These are phyloP conservation scores for Podarcis lilfordi DNA, from an alignment of 2,797 vertebrate genomes.

Conservation along the genomic window DNA sequence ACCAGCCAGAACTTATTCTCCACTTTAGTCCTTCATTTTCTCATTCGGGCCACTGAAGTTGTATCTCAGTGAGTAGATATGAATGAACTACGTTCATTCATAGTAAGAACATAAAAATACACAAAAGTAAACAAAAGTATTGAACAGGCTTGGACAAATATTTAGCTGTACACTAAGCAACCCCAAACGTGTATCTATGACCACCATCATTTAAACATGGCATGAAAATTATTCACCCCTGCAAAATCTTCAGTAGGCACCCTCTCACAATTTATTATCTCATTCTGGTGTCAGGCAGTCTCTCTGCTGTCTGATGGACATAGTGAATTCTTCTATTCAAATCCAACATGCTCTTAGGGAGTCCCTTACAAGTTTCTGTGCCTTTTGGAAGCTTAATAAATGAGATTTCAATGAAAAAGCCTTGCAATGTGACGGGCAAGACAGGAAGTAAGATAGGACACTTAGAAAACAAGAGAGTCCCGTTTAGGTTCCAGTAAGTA, in stretches of 20 bases:
- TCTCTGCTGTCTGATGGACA: accelerated
- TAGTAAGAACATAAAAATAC: neutral
- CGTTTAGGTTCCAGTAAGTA: conserved; percentile 32
- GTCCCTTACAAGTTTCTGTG: conserved; percentile 44
- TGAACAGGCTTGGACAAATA: conserved; percentile 14
- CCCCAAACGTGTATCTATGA: neutral
- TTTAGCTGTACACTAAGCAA: neutral
- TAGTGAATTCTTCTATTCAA: conserved; percentile 13
- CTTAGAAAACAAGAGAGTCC: conserved; percentile 10
- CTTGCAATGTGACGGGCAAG: conserved; percentile 43
- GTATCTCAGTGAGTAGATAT: neutral
- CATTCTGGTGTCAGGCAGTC: conserved; percentile 20
- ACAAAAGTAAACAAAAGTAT: neutral
- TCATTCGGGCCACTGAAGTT: neutral
- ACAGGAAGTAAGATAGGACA: conserved; percentile 37
- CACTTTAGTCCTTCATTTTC: neutral
- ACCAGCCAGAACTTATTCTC: too few relatives aligned
- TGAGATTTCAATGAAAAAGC: conserved; percentile 19
- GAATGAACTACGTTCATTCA: neutral
- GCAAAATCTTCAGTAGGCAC: neutral
- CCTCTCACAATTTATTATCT: conserved; percentile 18
- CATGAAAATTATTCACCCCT: neutral
- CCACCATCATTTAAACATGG: neutral
- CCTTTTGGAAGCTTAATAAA: conserved; percentile 14
- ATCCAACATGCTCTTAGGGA: conserved; percentile 11